A percentile compares a stretch with the other conserved stretches of the same genome.
Conservation (phyloP, 2,888 invertebrate genomes). For the Sisyra nigra region DNA sequence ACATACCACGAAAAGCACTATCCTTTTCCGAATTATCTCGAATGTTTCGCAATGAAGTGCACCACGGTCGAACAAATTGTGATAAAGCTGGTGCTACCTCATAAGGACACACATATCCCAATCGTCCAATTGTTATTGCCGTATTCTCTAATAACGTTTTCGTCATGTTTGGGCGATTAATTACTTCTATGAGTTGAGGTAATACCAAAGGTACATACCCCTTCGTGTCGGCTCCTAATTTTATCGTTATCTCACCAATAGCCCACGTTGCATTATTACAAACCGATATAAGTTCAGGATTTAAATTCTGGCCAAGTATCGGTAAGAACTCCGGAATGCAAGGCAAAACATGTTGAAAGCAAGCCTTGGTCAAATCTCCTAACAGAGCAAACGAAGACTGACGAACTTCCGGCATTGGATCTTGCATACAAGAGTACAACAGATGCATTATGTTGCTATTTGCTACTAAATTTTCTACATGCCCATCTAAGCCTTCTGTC, state of each 20-base stretch:
- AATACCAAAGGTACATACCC: constrained; percentile 81
- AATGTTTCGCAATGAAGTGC: constrained; percentile 88
- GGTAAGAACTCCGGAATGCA: constrained; percentile 91
- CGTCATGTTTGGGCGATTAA: constrained; percentile 86
- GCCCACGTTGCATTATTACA: constrained; percentile 99
- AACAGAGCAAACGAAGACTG: constrained; percentile 63
- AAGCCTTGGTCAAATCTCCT: constrained; percentile 58
- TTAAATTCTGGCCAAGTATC: constrained; percentile 87
- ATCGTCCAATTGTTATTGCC: constrained; percentile 98
- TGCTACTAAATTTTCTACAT: constrained; percentile 47
- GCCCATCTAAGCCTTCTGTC: constrained; percentile 49
- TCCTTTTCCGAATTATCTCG: constrained; percentile 99
- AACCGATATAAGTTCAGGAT: constrained; percentile 92
- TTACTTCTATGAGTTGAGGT: constrained; percentile 76
- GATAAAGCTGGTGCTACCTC: constrained; percentile 96
- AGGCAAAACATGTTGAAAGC: constrained; percentile 64
- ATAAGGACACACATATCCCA: constrained; percentile 98
- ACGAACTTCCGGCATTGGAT: constrained; percentile 53
- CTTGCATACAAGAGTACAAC: constrained; percentile 55
- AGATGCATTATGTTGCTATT: constrained; percentile 50
- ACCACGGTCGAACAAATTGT: constrained; percentile 98
- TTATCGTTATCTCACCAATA: constrained; percentile 93
- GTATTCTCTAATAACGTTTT: constrained; percentile 98
- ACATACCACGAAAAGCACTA: constrained; percentile 96
- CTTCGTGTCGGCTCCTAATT: constrained; percentile 82